Evolutionary conservation across 2,888 invertebrate species (phyloP).

Genomic region (Halocaridina rubra): DNA sequence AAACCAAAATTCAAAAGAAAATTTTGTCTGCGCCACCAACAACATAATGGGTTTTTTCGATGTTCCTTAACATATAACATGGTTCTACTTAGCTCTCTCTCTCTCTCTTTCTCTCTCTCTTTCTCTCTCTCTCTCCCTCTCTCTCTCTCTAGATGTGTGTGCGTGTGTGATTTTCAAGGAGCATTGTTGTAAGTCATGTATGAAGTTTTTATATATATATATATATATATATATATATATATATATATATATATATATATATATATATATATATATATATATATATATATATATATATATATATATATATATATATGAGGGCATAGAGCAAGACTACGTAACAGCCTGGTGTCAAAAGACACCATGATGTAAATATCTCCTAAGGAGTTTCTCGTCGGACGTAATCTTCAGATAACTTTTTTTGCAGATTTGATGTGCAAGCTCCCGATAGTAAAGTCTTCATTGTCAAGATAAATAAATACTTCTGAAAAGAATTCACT

Average conservation of each 20-base stretch:
- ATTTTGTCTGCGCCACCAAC: not conserved
- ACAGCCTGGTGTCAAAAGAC: not conserved
- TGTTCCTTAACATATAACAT: not conserved
- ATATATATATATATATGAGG: too few species aligned
- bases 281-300: not conserved
- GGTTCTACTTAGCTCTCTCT: not conserved
- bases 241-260: not conserved
- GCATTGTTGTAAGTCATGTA: too few species aligned
- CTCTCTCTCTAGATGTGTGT: not conserved
- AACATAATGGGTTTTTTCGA: not conserved
- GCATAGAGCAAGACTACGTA: not conserved
- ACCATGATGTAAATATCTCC: too few species aligned
- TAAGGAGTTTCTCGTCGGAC: too few species aligned
- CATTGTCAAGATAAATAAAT: too few species aligned
- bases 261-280: not conserved
- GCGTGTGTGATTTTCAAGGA: not conserved
- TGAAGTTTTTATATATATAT: not conserved
- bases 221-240: not conserved
- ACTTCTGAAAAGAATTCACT: too few species aligned
- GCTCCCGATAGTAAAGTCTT: too few species aligned
- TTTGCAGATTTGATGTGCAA: too few species aligned
- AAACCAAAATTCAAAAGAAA: too few species aligned
- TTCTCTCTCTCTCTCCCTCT: not conserved
- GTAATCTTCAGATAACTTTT: too few species aligned
- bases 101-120: not conserved